These are phyloP conservation scores for Vollenhovia emeryi DNA, from an alignment of 1,140 invertebrate species.

Conservation along the genomic window DNA sequence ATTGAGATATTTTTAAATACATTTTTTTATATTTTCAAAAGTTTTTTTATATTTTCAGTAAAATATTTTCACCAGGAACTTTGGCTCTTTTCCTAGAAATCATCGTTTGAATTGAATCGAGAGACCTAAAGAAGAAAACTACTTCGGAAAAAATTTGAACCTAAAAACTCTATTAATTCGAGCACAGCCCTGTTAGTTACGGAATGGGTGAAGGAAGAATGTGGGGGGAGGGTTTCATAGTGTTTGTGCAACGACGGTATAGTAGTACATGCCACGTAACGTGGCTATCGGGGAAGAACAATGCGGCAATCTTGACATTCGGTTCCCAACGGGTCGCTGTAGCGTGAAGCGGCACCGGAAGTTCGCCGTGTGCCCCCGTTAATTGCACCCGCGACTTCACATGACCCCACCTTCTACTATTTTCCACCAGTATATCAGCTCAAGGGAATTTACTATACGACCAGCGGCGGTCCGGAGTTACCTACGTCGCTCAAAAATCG, in stretches of 20 bases:
- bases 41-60: too few relatives aligned
- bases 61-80: too few relatives aligned
- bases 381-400: conserved; percentile 82
- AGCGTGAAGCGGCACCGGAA: conserved; percentile 83
- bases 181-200: conserved; percentile 2
- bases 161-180: background rate
- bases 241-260: conserved; percentile 15
- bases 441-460: conserved; percentile 6
- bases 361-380: conserved; percentile 82
- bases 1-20: too few relatives aligned
- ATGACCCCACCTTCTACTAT: conserved; percentile 62
- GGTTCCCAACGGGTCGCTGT: conserved; percentile 81
- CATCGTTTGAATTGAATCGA: background rate
- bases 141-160: background rate
- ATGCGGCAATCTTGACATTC: conserved; percentile 80
- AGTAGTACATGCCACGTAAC: conserved; percentile 67
- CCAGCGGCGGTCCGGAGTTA: background rate
- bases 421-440: conserved; percentile 9
- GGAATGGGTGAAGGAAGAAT: background rate
- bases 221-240: background rate
- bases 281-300: conserved; percentile 79
- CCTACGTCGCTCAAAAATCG: background rate
- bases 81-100: background rate
- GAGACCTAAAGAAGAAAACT: background rate
- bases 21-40: too few relatives aligned